phyloP scores from a whole-genome alignment of 2,888 invertebrate species.

The Cephus spinipes region DNA sequence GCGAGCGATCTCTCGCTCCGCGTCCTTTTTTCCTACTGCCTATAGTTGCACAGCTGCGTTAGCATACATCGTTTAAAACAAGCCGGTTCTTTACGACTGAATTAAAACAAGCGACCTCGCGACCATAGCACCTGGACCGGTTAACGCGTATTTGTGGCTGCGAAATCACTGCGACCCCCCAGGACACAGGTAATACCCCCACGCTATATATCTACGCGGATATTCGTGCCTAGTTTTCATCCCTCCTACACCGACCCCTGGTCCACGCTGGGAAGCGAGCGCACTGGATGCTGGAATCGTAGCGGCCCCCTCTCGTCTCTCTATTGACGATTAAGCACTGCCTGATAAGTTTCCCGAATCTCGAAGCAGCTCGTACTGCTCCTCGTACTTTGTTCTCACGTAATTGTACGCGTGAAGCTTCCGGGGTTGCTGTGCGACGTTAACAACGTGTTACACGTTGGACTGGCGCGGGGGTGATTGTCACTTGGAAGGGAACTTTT shows the following conservation, averaged over 20 bases:
- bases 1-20: not conserved
- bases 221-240: not conserved
- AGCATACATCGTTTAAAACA: constrained; percentile 51
- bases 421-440: too few relatives aligned
- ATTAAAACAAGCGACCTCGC: constrained; percentile 47
- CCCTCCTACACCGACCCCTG: not conserved
- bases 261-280: too few relatives aligned
- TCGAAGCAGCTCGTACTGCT: not conserved
- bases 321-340: not conserved
- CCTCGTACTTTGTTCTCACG: too few relatives aligned
- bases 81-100: constrained; percentile 44
- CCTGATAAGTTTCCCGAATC: not conserved
- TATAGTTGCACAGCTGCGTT: constrained; percentile 28
- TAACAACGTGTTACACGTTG: too few relatives aligned
- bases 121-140: not conserved
- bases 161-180: not conserved
- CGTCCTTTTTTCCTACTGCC: not conserved
- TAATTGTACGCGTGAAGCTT: too few relatives aligned
- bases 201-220: not conserved
- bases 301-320: not conserved
- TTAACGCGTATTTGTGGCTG: constrained; percentile 11
- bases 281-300: not conserved
- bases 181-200: not conserved
- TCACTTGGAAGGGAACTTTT: not conserved
- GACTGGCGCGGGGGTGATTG: not conserved